A percentile compares a stretch with the other conserved stretches of the same genome.
These are phyloP conservation scores for Amphiduros pacificus DNA, from an alignment of 2,888 invertebrate species.

Conservation along the genomic window DNA sequence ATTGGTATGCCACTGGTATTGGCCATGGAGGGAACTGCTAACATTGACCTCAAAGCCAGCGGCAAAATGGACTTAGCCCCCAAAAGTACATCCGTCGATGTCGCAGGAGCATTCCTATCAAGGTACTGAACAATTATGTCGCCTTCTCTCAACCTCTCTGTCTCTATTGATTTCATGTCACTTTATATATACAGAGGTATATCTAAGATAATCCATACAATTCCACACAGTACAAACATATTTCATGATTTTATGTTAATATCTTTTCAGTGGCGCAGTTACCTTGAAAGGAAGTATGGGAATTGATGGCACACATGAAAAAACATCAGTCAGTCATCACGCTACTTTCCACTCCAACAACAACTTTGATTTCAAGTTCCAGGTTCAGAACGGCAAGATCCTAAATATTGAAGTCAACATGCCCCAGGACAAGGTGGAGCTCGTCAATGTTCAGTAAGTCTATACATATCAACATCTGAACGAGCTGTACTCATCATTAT, in stretches of 20 bases:
- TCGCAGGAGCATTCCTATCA: conserved; percentile 80
- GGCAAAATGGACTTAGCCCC: conserved; percentile 72
- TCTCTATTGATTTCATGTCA: too few relatives aligned
- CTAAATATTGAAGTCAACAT: conserved; percentile 76
- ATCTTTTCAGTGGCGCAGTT: conserved; percentile 73
- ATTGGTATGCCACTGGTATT: conserved; percentile 83
- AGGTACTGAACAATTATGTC: too few relatives aligned
- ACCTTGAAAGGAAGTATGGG: conserved; percentile 84
- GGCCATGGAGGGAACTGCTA: conserved; percentile 82
- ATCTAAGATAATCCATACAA: neutral
- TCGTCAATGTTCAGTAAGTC: conserved; percentile 71
- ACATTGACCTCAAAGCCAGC: conserved; percentile 79
- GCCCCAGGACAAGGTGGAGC: conserved; percentile 82
- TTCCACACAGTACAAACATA: neutral
- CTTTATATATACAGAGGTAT: too few relatives aligned
- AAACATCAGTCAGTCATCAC: conserved; percentile 81
- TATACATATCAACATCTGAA: neutral
- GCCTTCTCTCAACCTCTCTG: too few relatives aligned
- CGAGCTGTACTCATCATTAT: too few relatives aligned
- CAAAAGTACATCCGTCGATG: conserved; percentile 67
- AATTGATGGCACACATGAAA: conserved; percentile 78
- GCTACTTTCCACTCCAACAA: conserved; percentile 84
- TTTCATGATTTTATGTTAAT: neutral
- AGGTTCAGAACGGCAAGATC: conserved; percentile 70
- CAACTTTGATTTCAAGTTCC: conserved; percentile 74